These are phyloP conservation scores for Chaetodon auriga DNA, from an alignment of 2,113 vertebrate genomes.

Conservation along the genomic window DNA sequence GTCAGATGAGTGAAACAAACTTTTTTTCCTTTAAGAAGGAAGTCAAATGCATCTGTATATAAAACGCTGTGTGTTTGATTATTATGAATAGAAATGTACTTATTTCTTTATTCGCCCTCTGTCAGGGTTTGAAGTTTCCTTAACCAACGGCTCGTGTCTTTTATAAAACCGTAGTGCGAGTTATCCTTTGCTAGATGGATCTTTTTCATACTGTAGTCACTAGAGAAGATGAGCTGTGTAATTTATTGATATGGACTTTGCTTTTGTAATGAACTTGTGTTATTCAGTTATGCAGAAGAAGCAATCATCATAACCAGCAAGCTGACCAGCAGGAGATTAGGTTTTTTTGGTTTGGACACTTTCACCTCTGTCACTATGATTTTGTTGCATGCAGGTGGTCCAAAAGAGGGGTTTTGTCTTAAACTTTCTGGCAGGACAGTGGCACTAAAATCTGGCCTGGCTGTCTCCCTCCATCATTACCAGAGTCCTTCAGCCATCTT, in stretches of 20 bases:
- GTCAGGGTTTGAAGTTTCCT: constrained; percentile 70
- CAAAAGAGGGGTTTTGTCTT: not conserved
- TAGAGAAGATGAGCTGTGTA: constrained; percentile 59
- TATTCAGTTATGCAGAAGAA: constrained; percentile 48
- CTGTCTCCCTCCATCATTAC: no score
- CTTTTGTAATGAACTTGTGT: constrained; percentile 66
- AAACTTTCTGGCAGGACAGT: not conserved
- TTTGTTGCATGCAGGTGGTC: constrained; percentile 25
- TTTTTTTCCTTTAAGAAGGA: constrained; percentile 83
- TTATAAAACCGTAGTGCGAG: constrained; percentile 59
- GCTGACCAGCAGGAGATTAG: constrained; percentile 13
- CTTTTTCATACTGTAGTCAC: constrained; percentile 57
- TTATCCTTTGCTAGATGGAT: constrained; percentile 60
- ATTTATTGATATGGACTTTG: constrained; percentile 71
- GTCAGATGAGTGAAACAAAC: constrained; percentile 69
- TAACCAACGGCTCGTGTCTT: constrained; percentile 59
- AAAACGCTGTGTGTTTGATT: constrained; percentile 83
- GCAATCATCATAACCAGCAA: constrained; percentile 34
- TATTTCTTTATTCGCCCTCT: constrained; percentile 74
- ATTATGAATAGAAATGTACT: constrained; percentile 72
- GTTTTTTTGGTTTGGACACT: not conserved
- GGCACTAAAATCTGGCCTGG: not conserved
- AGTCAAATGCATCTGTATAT: constrained; percentile 76
- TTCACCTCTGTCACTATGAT: not conserved
- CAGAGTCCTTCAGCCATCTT: not conserved